Percentiles rank a stretch among this genome's conserved stretches.
These are phyloP conservation scores for Tribolium madens DNA, from an alignment of 1,140 invertebrate genomes.

Conservation along the genomic window DNA sequence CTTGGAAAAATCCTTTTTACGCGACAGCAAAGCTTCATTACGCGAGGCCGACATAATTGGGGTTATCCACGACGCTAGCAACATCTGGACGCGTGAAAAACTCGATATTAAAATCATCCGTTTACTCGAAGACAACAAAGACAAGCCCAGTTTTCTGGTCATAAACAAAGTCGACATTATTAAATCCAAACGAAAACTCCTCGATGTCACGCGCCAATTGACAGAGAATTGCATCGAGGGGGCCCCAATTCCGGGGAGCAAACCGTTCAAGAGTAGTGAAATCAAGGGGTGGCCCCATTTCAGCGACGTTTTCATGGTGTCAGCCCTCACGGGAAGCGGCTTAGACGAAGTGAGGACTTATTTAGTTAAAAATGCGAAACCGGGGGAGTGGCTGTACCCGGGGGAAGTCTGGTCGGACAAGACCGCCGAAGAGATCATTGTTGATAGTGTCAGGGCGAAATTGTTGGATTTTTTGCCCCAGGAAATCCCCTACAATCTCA, in stretches of 20 bases:
- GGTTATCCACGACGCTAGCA: constrained; percentile 87
- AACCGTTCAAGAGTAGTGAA: constrained; percentile 31
- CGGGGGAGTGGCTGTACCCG: constrained; percentile 76
- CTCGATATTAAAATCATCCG: constrained; percentile 79
- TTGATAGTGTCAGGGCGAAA: constrained; percentile 80
- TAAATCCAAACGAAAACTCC: constrained; percentile 79
- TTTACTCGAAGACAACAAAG: constrained; percentile 73
- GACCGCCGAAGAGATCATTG: constrained; percentile 75
- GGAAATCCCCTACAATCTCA: constrained; percentile 85
- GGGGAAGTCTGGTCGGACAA: constrained; percentile 78
- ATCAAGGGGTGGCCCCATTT: constrained; percentile 80
- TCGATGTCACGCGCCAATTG: constrained; percentile 77
- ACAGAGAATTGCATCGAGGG: constrained; percentile 74
- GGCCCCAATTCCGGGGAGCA: constrained; percentile 58
- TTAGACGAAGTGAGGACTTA: constrained; percentile 74
- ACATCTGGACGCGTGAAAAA: constrained; percentile 74
- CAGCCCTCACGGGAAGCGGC: constrained; percentile 77
- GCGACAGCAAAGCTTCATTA: constrained; percentile 75
- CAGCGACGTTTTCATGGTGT: constrained; percentile 89
- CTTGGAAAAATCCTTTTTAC: constrained; percentile 75
- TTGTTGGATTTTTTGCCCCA: constrained; percentile 82
- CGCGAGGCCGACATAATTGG: constrained; percentile 84
- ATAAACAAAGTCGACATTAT: constrained; percentile 92
- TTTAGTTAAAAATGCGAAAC: constrained; percentile 74
- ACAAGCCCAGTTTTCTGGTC: constrained; percentile 82